Base-by-base conservation (phyloP, 2,797 vertebrate species). In the Garrulus glandarius region DNA sequence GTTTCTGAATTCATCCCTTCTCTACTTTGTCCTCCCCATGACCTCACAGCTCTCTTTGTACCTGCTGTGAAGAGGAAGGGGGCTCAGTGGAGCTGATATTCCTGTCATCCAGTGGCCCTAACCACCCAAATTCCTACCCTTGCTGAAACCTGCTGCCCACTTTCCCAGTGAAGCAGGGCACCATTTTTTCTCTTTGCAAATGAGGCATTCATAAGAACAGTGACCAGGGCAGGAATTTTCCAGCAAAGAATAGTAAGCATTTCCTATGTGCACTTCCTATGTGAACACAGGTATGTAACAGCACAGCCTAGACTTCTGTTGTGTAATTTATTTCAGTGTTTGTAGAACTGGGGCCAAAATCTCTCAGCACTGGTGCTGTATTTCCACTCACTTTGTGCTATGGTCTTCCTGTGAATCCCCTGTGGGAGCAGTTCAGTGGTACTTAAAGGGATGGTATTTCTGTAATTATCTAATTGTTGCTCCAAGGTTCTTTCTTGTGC, bases 361-460 rank as follows among this genome's bases (percentile, higher is more conserved):
- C 84, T 93, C 92, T 94, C 94, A 92, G 72, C 76, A 64, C 91
- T 88, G 89, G 93, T 95, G 91, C 89, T 95, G 37, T 46, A 86
- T 96, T 97, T 96, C 89, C 93, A 75, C 76, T 88, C 59, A 69
- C 72, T 96, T 94, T 91, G 39, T 74, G 19, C 46, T 7, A 41
- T 44, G 47, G 87, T 95, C 84, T 93, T 95, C 95, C 93, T 86
- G 83, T 78, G 75, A 96, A 96, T 94, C 60, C 91, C 85, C 93
- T 65, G 57, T 0, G 75, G 96, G 84, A 96, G 52, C 56, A 77
- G 81, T 85, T 96, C 60, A 83, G 74, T 44, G 29, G 59, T 82
- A 60, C 70, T 97, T 91, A 93, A 95, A 87, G 50, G 82, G 84
- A 96, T 97, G 95, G 46, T 88, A 81, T 96, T 97, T 97, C 90